A percentile compares a stretch with the other conserved stretches of the same genome.
phyloP scores from a whole-genome alignment of 2,797 vertebrate species.

The Alfaro cultratus region DNA sequence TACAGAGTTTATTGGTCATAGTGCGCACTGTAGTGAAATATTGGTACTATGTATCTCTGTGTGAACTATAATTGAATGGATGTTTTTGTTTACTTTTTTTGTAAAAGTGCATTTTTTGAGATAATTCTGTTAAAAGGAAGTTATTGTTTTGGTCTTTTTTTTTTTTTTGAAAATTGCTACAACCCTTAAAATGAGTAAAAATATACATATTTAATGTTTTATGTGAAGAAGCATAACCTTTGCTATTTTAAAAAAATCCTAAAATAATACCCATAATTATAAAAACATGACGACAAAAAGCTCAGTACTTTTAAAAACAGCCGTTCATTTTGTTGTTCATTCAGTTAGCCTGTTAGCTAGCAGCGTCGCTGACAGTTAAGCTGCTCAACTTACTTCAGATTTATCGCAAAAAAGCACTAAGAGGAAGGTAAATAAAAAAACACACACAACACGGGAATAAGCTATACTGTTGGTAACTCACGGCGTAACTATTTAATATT shows the following conservation, averaged over 20 bases:
- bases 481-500: neutral
- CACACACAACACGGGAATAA: neutral
- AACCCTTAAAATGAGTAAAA: neutral
- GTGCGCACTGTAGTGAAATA: neutral
- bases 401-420: neutral
- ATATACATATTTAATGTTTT: neutral
- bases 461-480: neutral
- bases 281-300: neutral
- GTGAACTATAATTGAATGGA: neutral
- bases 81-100: neutral
- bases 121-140: neutral
- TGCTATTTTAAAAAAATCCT: neutral
- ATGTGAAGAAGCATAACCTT: neutral
- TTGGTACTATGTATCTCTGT: neutral
- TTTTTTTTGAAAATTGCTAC: neutral
- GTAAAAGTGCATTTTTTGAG: neutral
- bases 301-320: neutral
- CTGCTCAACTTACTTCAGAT: neutral
- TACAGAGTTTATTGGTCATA: neutral
- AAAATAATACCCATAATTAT: neutral
- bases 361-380: neutral
- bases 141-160: neutral
- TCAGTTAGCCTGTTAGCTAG: slow-evolving; percentile 4
- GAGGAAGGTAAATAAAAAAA: no score
- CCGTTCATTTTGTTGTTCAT: neutral